phyloP scores from a whole-genome alignment of 1,140 invertebrate genomes.

The Drosophila oshimai region DNA sequence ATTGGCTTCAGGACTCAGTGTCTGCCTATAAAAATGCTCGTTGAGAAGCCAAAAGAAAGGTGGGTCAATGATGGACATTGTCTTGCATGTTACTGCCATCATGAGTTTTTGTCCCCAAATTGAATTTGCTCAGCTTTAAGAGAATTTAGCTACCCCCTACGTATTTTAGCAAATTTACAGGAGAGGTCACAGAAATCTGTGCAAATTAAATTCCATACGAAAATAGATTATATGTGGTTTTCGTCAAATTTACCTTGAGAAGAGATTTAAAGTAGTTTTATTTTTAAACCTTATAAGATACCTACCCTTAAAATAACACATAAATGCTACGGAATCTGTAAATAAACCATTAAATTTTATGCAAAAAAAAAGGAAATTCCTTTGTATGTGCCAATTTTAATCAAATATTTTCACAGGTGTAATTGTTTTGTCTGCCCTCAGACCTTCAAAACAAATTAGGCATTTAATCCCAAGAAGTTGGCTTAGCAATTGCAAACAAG shows the following conservation, averaged over 20 bases:
- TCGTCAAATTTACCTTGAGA: too few species aligned
- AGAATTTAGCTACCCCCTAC: background rate
- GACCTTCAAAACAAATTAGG: background rate
- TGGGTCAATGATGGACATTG: conserved; percentile 37
- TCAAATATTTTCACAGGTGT: background rate
- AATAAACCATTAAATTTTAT: too few species aligned
- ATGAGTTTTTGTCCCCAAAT: conserved; percentile 22
- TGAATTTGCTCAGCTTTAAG: conserved; percentile 5
- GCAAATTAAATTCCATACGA: background rate
- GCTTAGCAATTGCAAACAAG: background rate
- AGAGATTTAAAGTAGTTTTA: too few species aligned
- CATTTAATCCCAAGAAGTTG: background rate
- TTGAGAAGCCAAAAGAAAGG: conserved; percentile 1
- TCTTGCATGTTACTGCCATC: conserved; percentile 11
- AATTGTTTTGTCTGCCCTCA: conserved; percentile 2
- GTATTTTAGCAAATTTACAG: background rate
- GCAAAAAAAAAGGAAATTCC: too few species aligned
- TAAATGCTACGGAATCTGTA: too few species aligned
- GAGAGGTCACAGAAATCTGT: background rate
- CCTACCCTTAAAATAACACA: too few species aligned
- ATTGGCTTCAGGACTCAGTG: conserved; percentile 1
- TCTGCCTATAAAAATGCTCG: background rate
- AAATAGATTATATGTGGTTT: too few species aligned
- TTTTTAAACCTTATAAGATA: too few species aligned
- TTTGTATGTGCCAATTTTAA: too few species aligned